Conservation (phyloP, 2,797 vertebrate genomes). For the Acrossocheilus fasciatus region DNA sequence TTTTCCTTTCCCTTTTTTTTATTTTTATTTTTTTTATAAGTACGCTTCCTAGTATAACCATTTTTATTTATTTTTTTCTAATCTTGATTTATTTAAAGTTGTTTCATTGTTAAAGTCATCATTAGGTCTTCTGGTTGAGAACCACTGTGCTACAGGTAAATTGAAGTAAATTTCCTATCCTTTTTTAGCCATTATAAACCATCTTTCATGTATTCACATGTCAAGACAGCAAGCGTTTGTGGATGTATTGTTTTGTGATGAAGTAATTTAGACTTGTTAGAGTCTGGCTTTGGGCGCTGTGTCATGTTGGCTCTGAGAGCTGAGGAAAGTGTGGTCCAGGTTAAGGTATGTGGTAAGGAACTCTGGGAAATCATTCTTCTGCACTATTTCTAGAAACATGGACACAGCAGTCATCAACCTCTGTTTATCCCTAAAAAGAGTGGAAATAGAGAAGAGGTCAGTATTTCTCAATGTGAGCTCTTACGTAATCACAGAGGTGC, state of each 20-base stretch:
- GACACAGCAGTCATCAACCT: slow-evolving; percentile 66
- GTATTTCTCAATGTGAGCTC: background rate
- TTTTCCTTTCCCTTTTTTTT: too few species aligned
- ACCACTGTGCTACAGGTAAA: background rate
- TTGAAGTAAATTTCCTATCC: background rate
- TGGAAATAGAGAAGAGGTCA: background rate
- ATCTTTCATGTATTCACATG: background rate
- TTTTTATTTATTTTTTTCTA: background rate
- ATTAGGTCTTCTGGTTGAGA: background rate
- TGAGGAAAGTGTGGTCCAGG: slow-evolving; percentile 77
- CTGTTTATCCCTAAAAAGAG: slow-evolving; percentile 66
- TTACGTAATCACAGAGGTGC: background rate
- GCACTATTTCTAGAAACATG: slow-evolving; percentile 78
- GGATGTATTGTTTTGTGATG: background rate
- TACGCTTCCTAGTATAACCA: background rate
- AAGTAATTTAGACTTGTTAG: slow-evolving; percentile 45
- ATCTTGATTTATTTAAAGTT: background rate
- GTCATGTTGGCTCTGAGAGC: slow-evolving; percentile 53
- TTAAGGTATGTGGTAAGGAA: slow-evolving; percentile 81
- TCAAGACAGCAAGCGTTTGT: background rate
- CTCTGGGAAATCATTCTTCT: slow-evolving; percentile 78
- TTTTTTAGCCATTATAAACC: background rate
- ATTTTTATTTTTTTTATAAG: too few species aligned
- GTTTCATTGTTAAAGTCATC: background rate
- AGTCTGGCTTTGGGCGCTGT: slow-evolving; percentile 63